Conservation (phyloP, 2,113 vertebrate genomes). For the Muntiacus muntjak region DNA sequence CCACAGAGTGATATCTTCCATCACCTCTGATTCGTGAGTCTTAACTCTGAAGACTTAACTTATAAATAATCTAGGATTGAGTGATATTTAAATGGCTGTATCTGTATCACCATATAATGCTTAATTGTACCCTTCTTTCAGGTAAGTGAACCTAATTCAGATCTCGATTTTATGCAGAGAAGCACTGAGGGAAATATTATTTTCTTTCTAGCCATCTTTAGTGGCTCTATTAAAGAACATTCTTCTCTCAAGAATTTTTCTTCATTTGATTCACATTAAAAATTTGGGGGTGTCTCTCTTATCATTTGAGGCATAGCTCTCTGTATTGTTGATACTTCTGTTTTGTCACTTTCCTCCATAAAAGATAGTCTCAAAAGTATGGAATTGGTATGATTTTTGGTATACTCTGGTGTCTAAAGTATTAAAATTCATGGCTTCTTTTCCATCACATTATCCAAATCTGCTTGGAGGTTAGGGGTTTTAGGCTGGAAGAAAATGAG, state of each 20-base stretch:
- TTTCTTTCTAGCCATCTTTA: background rate
- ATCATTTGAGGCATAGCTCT: background rate
- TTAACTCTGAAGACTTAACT: background rate
- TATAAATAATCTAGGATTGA: background rate
- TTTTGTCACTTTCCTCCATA: background rate
- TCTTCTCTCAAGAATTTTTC: background rate
- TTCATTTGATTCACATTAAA: background rate
- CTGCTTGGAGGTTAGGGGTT: background rate
- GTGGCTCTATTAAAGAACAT: background rate
- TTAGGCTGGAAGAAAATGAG: conserved; percentile 37
- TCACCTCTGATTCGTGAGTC: conserved; percentile 62
- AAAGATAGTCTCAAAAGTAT: background rate
- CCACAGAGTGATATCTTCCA: background rate
- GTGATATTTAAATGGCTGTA: background rate
- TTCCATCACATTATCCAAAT: conserved; percentile 1
- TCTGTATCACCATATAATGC: background rate
- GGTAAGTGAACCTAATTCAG: conserved; percentile 35
- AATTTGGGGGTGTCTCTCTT: background rate
- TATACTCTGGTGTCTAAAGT: background rate
- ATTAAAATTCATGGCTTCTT: conserved; percentile 35
- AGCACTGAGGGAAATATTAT: background rate
- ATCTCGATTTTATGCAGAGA: background rate
- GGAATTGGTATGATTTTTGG: background rate
- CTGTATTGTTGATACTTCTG: background rate
- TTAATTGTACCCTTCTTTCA: background rate